Evolutionary conservation across 2,113 vertebrate genomes (phyloP).

Genomic region (Chunga burmeisteri): DNA sequence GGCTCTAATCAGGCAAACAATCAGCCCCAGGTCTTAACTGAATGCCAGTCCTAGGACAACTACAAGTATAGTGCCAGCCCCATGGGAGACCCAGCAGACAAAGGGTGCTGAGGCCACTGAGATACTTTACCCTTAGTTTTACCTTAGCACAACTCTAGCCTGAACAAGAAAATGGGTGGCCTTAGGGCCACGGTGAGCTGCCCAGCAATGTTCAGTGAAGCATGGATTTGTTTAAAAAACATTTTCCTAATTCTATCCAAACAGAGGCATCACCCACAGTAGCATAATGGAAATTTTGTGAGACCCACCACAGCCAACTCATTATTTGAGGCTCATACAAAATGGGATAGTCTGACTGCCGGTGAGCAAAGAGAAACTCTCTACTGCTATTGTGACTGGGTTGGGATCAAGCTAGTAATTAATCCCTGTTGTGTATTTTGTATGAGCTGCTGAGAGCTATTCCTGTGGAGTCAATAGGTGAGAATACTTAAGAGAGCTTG

Average conservation of each 20-base stretch:
- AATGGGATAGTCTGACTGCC: background rate
- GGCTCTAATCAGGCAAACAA: background rate
- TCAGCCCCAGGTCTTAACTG: background rate
- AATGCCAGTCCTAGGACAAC: background rate
- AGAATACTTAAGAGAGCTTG: background rate
- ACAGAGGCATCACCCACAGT: background rate
- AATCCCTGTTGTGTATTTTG: background rate
- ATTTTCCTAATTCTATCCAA: background rate
- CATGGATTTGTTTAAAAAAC: background rate
- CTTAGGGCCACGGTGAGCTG: background rate
- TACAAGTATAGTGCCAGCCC: background rate
- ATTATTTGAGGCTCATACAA: background rate
- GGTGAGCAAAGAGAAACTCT: background rate
- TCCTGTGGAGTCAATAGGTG: background rate
- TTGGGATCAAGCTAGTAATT: background rate
- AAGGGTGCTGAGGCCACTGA: background rate
- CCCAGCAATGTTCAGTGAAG: background rate
- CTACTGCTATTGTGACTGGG: background rate
- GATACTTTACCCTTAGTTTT: background rate
- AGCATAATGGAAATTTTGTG: background rate
- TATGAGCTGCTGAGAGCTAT: background rate
- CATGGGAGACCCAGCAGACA: background rate
- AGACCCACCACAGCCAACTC: constrained; percentile 29
- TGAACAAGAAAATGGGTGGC: background rate
- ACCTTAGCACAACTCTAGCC: background rate